These are phyloP conservation scores for Caenorhabditis afra DNA, from an alignment of 2,888 invertebrate species.

Conservation along the genomic window DNA sequence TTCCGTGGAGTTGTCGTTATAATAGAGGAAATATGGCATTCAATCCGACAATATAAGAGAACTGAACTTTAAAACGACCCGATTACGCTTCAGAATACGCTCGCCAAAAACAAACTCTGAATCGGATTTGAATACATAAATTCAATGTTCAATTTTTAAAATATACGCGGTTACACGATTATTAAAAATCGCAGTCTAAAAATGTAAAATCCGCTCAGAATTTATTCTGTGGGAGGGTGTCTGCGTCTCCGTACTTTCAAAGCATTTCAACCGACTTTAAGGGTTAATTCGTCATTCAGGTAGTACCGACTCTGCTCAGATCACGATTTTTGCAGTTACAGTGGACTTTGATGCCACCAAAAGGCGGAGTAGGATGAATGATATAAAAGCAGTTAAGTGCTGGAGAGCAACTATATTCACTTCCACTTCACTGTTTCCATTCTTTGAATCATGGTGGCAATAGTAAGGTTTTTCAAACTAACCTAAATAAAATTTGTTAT, in stretches of 20 bases:
- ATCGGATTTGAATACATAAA: constrained; percentile 45
- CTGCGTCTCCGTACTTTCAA: constrained; percentile 10
- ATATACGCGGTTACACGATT: constrained; percentile 14
- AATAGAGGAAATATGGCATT: too few relatives aligned
- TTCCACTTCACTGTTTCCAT: background rate
- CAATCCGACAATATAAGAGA: too few relatives aligned
- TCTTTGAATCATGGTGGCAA: constrained; percentile 45
- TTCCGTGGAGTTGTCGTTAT: too few relatives aligned
- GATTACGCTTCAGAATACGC: background rate
- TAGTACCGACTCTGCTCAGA: background rate
- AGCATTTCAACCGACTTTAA: background rate
- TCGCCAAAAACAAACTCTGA: constrained; percentile 21
- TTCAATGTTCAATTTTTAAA: constrained; percentile 38
- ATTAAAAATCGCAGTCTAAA: constrained; percentile 31
- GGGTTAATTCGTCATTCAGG: constrained; percentile 17
- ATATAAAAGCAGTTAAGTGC: constrained; percentile 3
- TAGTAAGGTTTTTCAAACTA: constrained; percentile 10
- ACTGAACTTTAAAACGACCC: too few relatives aligned
- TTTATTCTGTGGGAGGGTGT: constrained; percentile 4
- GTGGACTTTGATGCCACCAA: constrained; percentile 32
- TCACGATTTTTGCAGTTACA: background rate
- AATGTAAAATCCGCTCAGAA: constrained; percentile 33
- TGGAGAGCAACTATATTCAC: background rate
- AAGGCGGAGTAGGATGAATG: constrained; percentile 26
- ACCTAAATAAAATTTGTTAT: too few relatives aligned